Base-by-base conservation (phyloP, 2,113 vertebrate species). In the Furnarius figulus region DNA sequence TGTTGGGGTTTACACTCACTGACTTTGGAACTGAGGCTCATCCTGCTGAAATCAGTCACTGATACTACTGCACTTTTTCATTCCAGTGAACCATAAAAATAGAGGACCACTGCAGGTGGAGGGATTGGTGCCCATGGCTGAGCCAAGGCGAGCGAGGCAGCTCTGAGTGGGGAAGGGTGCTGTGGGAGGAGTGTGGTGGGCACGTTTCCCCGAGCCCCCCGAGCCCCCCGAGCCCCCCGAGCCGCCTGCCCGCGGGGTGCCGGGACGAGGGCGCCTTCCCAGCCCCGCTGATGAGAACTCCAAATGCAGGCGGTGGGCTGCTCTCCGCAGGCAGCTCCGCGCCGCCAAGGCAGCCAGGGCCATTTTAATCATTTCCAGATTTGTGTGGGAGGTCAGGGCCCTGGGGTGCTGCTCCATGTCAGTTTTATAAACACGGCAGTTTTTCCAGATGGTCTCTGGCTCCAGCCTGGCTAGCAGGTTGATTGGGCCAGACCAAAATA, bases 381-480 rank as follows among this genome's bases (percentile, higher is more conserved):
- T 99, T 98, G 99, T 99, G 99, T 99, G 98, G 98, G 99, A 99
- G 99, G 99, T 99, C 99, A 99, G 99, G 99, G 99, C 99, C 99
- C 99, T 98, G 98, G 98, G 99, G 99, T 99, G 99, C 98, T 98
- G 98, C 98, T 99, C 98, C 98, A 99, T 99, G 99, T 98, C 99
- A 99, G 99, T 99, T 99, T 99, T 99, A 99, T 99, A 99, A 99
- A 99, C 99, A 99, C 98, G 98, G 98, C 98, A 99, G 98, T 98
- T 98, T 99, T 99, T 99, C 99, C 99, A 99, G 99, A 99, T 99
- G 99, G 99, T 97, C 98, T 98, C 99, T 99, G 99, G 99, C 99
- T 99, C 99, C 99, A 99, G 99, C 98, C 99, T 99, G 99, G 99
- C 99, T 99, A 99, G 99, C 99, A 99, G 99, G 99, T 99, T 99